Percentiles rank a stretch among this genome's conserved stretches.
Conservation (phyloP, 2,113 vertebrate species). For the Donacobius atricapilla region DNA sequence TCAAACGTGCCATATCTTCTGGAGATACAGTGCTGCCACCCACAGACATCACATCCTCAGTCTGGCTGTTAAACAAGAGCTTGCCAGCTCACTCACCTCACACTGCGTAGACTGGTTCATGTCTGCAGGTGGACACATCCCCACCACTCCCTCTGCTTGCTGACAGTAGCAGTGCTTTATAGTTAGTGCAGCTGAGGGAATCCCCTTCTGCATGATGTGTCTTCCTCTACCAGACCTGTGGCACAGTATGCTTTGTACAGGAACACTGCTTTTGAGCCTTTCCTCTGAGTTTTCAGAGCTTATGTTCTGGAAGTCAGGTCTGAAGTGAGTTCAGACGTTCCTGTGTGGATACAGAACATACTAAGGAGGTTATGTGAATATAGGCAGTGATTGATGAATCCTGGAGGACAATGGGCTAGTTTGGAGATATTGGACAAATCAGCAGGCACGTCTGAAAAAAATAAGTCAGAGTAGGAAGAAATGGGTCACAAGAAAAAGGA, state of each 20-base stretch:
- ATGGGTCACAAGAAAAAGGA: background rate
- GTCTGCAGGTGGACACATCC: background rate
- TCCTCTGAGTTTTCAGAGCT: background rate
- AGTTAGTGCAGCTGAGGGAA: background rate
- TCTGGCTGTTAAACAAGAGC: background rate
- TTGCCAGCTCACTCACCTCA: accelerated
- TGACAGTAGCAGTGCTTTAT: background rate
- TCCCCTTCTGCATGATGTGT: background rate
- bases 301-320: background rate
- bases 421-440: background rate
- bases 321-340: background rate
- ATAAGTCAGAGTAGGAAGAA: background rate
- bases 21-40: background rate
- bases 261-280: background rate
- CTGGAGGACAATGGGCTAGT: background rate
- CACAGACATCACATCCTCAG: background rate
- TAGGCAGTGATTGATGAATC: background rate
- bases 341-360: background rate
- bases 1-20: accelerated
- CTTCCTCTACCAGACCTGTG: background rate
- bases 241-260: background rate
- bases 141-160: background rate
- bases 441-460: background rate
- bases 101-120: background rate
- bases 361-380: background rate